Evolutionary conservation across 2,113 vertebrate genomes (phyloP), one percentile per base, ranked within the genome.

Genomic region (Callopanchax toddi): DNA sequence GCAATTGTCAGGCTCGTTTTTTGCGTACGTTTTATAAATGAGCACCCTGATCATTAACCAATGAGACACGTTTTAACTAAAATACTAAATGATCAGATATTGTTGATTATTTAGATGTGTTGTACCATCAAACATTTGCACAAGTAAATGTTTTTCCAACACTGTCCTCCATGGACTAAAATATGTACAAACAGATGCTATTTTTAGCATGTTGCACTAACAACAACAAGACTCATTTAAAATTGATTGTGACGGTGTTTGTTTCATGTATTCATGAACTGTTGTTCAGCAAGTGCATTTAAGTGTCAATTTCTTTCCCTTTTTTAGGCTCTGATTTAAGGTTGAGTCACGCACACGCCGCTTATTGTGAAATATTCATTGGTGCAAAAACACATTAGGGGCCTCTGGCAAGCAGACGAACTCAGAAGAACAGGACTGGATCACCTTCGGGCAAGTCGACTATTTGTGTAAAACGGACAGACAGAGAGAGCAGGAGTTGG

Each of bases 281-380:
- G 56, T 76, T 74, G 55, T 79, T 50, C 11, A 22, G 52, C 58
- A 59, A 50, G 45, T 4, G 25, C 16, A 9, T 56, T 59, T 25
- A 51, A 48, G 43, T 61, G 36, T 21, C 15, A 16, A 42, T 56
- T 71, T 36, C 54, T 64, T 36, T 25, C 17, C 36, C 39, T 23
- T 6, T 42, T 7, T 53, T 48, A 63, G n/a, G 17, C 37, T 44
- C 48, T 5, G 25, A 46, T 48, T 40, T 25, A 36, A 51, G 46
- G 60, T 21, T 64, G 53, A 75, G 70, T 72, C 76, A 61, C 34
- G 58, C 67, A 55, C 23, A 50, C 61, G 61, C 65, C n/a, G 32
- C 56, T 78, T 64, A 67, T 57, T 56, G 61, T 85, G 59, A 85
- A 83, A 84, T 81, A 87, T 86, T 87, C 50, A 85, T 78, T 22